Evolutionary conservation across 2,888 invertebrate genomes (phyloP).

Genomic region (Tachystola acroxantha): DNA sequence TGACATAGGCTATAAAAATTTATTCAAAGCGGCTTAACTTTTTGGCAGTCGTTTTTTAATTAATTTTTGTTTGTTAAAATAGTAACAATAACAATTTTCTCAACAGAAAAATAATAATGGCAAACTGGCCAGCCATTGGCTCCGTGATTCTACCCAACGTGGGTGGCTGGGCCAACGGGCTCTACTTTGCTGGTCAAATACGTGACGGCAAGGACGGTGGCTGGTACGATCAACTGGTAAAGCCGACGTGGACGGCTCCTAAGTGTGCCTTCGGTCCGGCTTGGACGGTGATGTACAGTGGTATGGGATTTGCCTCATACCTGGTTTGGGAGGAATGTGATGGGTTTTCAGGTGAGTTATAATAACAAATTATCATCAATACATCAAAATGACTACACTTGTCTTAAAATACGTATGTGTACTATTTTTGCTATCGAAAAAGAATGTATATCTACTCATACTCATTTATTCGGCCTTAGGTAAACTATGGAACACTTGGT

Average conservation of each 20-base stretch:
- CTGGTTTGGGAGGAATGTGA: constrained; percentile 88
- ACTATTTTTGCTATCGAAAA: too few relatives aligned
- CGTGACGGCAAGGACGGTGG: constrained; percentile 50
- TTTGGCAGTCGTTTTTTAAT: too few relatives aligned
- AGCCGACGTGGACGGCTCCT: constrained; percentile 88
- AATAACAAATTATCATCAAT: too few relatives aligned
- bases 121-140: constrained; percentile 50
- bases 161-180: constrained; percentile 83
- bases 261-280: constrained; percentile 88
- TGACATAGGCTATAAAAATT: too few relatives aligned
- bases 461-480: too few relatives aligned
- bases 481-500: too few relatives aligned
- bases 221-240: constrained; percentile 64
- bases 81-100: too few relatives aligned
- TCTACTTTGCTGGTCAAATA: constrained; percentile 81
- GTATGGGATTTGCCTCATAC: constrained; percentile 93
- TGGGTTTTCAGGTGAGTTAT: constrained; percentile 81
- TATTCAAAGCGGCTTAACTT: too few relatives aligned
- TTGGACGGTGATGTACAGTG: constrained; percentile 88
- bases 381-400: too few relatives aligned
- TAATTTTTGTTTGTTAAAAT: too few relatives aligned
- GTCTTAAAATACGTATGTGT: too few relatives aligned
- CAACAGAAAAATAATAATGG: constrained; percentile 27
- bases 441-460: too few relatives aligned
- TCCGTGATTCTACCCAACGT: constrained; percentile 72